These are phyloP conservation scores for Masticophis lateralis DNA, from an alignment of 2,797 vertebrate species.

Conservation along the genomic window DNA sequence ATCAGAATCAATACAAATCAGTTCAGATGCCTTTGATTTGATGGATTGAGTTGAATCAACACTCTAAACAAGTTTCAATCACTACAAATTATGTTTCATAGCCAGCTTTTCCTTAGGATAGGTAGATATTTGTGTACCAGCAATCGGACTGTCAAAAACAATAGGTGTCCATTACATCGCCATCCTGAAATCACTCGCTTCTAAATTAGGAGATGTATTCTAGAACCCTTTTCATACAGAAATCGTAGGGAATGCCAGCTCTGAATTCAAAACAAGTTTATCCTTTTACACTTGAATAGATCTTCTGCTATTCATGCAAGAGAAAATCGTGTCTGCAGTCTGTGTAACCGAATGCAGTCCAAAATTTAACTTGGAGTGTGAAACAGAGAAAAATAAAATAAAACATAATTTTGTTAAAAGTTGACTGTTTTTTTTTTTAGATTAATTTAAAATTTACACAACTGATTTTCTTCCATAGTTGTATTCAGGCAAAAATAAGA, in stretches of 20 bases:
- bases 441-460: not conserved
- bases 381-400: not conserved
- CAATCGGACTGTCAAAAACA: not conserved
- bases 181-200: not conserved
- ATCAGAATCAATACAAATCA: not conserved
- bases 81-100: not conserved
- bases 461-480: not conserved
- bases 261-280: not conserved
- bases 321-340: not conserved
- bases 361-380: not conserved
- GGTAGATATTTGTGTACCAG: not conserved
- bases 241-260: not conserved
- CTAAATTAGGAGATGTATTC: not conserved
- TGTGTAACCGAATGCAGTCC: not conserved
- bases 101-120: not conserved
- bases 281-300: not conserved
- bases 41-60: not conserved
- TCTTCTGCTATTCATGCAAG: not conserved
- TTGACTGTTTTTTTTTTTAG: not conserved
- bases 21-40: not conserved
- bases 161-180: not conserved
- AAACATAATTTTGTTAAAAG: not conserved
- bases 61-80: not conserved
- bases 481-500: not conserved
- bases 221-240: not conserved